Conservation (phyloP, 1,140 invertebrate species). For the Heliconius nattereri region DNA sequence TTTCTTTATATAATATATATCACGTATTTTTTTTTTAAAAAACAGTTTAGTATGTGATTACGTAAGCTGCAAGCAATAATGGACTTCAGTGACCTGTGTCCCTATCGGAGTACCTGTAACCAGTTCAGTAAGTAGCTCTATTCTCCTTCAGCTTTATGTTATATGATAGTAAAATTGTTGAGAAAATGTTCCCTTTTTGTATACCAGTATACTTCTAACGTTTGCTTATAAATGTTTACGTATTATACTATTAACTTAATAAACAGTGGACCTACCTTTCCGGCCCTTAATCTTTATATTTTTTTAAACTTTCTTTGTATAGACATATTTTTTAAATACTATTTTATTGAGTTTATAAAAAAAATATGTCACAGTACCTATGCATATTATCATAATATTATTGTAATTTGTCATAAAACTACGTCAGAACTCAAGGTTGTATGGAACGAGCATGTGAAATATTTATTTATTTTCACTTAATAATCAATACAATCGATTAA, state of each 20-base stretch:
- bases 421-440: background rate
- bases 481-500: conserved; percentile 13
- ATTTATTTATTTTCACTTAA: background rate
- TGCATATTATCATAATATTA: background rate
- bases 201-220: no score
- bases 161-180: background rate
- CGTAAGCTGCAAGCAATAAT: conserved; percentile 18
- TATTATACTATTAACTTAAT: no score
- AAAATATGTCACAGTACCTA: background rate
- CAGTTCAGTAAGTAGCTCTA: conserved; percentile 42
- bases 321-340: no score
- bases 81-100: conserved; percentile 43
- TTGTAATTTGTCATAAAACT: background rate
- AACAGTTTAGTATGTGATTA: background rate
- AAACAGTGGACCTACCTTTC: no score
- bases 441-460: background rate
- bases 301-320: no score
- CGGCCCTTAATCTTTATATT: no score
- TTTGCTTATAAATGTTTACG: no score
- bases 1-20: background rate
- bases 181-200: no score
- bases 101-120: conserved; percentile 45
- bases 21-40: background rate
- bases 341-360: no score
- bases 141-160: background rate